Percentiles rank a stretch among this genome's conserved stretches.
Conservation (phyloP, 2,888 invertebrate genomes). For the Scrobipalpa costella region DNA sequence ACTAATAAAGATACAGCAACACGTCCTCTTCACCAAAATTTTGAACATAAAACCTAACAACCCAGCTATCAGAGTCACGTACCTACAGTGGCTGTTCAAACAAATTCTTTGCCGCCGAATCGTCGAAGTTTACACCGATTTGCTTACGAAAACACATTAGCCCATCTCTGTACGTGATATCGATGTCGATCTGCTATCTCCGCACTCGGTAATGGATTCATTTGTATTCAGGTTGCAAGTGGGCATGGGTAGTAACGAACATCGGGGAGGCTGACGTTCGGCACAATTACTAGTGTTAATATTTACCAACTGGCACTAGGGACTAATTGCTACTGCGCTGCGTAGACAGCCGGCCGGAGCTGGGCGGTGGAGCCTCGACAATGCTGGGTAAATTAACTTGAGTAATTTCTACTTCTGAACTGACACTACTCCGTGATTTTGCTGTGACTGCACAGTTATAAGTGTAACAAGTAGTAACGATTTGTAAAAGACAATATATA, state of each 20-base stretch:
- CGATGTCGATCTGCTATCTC: slow-evolving; percentile 65
- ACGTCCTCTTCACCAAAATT: not conserved
- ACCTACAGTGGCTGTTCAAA: not conserved
- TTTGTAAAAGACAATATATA: no score
- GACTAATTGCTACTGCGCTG: slow-evolving; percentile 69
- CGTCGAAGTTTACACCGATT: slow-evolving; percentile 23
- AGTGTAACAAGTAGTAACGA: no score
- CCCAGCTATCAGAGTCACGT: slow-evolving; percentile 15
- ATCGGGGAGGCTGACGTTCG: slow-evolving; percentile 72
- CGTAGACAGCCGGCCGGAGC: slow-evolving; percentile 28
- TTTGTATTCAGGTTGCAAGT: slow-evolving; percentile 78
- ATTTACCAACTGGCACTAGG: slow-evolving; percentile 77
- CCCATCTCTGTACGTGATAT: slow-evolving; percentile 56
- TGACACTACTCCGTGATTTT: not conserved
- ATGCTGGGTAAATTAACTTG: slow-evolving; percentile 5
- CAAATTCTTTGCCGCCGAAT: slow-evolving; percentile 19
- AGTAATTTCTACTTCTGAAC: not conserved
- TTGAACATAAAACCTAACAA: not conserved
- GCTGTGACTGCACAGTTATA: no score
- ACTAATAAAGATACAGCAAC: no score
- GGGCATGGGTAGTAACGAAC: slow-evolving; percentile 72
- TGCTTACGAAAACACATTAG: slow-evolving; percentile 51
- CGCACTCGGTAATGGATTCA: slow-evolving; percentile 76
- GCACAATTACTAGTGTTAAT: slow-evolving; percentile 79
- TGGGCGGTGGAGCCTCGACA: slow-evolving; percentile 3